Base-by-base conservation (phyloP, 2,113 vertebrate species). In the Ciconia stormi region DNA sequence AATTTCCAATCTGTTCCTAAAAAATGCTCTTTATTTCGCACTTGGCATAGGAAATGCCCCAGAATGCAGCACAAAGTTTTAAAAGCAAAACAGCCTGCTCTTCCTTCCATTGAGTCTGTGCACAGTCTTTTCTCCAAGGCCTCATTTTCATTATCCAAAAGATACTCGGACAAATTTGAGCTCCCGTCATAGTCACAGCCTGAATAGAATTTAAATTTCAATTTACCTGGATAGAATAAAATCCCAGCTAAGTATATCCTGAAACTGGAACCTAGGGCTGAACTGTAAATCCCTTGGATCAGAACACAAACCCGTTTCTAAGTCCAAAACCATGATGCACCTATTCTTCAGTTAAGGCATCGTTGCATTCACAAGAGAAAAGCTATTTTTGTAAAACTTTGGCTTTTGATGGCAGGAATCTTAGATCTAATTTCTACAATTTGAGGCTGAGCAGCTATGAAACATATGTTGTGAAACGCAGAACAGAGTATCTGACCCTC, bases 381-480 rank as follows among this genome's bases (percentile, higher is more conserved):
- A 61, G 20, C 70, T 92, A 65, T 90, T 93, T 93, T 80, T 90
- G 21, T 72, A 52, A 61, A 81, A 32, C 30, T 89, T 67, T 67
- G 80, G 87, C 73, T 91, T 90, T 84, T 79, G 61, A 40, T 65
- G 46, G 63, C 34, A 65, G 61, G 47, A 59, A 81, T 91, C 65
- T 95, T 59, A 62, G 71, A 53, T 86, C 29, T 70, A 66, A 83
- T 87, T 86, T 95, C 77, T 84, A 19, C 52, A 56, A 27, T 44
- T 67, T 23, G 72, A 87, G 52, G 38, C 46, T 84, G 89, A 92
- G 52, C 67, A 67, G 76, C 56, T 59, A 66, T 42, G 53, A 74
- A 89, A 59, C 94, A 92, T 97, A 93, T 82, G 89, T 10, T 91
- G 86, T 49, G 66, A 82, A 61, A 71, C 3, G n/a, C 86, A 89